Evolutionary conservation across 1,140 invertebrate species (phyloP).

Genomic region (Stegodyphus dumicola): DNA sequence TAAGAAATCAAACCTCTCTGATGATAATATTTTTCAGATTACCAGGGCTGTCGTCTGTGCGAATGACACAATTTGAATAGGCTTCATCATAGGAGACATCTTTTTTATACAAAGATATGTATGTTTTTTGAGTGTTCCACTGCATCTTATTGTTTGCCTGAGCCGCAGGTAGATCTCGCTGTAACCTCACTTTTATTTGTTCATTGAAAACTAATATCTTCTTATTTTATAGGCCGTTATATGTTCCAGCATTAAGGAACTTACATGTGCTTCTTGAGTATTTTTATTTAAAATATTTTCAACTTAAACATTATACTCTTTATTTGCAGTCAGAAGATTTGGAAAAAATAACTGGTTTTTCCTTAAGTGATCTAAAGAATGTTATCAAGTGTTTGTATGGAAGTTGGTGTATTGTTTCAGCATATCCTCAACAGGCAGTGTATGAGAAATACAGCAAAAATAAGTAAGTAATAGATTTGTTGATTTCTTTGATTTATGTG

Average conservation of each 20-base stretch:
- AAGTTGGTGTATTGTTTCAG: neutral
- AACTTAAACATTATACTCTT: neutral
- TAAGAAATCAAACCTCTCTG: no score
- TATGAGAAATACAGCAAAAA: neutral
- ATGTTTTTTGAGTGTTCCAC: neutral
- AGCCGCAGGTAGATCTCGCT: neutral
- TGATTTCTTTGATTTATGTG: no score
- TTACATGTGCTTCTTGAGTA: neutral
- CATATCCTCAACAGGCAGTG: neutral
- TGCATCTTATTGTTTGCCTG: neutral
- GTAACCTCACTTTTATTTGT: neutral
- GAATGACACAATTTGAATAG: no score
- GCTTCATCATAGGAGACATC: neutral
- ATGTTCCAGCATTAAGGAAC: no score
- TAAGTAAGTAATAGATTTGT: neutral
- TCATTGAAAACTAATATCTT: neutral
- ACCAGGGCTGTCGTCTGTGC: neutral
- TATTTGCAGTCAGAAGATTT: neutral
- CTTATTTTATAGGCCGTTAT: no score
- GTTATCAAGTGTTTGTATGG: neutral
- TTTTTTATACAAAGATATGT: neutral
- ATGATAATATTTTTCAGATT: no score
- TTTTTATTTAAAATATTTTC: neutral
- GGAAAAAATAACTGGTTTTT: neutral
- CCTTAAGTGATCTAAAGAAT: neutral